These are phyloP conservation scores for Argyresthia albistria DNA, from an alignment of 2,888 invertebrate species.

Conservation along the genomic window DNA sequence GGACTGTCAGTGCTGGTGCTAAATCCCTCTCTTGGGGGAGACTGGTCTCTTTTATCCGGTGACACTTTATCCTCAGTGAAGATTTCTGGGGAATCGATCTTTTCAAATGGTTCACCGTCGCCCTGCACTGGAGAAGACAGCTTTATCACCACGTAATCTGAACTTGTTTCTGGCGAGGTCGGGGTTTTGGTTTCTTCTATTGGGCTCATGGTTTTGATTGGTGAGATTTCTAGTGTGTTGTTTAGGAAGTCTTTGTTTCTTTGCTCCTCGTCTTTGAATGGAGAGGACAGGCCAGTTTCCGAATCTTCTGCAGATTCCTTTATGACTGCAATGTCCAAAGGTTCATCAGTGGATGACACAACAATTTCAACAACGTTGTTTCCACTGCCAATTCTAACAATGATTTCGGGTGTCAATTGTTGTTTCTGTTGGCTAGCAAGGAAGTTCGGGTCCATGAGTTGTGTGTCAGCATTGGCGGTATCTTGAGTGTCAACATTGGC, in stretches of 20 bases:
- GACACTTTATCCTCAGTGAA: constrained; percentile 60
- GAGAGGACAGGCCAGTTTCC: constrained; percentile 31
- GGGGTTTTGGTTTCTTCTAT: constrained; percentile 31
- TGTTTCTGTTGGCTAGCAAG: neutral
- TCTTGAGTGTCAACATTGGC: constrained; percentile 26
- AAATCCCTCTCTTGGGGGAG: constrained; percentile 45
- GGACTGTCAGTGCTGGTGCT: constrained; percentile 35
- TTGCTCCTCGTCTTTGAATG: constrained; percentile 41
- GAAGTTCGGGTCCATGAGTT: constrained; percentile 26
- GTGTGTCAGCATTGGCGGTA: constrained; percentile 48
- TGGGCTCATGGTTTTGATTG: constrained; percentile 63
- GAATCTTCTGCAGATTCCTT: constrained; percentile 16
- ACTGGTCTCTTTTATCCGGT: constrained; percentile 47
- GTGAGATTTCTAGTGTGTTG: constrained; percentile 74
- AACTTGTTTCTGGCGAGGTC: constrained; percentile 42
- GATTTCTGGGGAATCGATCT: constrained; percentile 51
- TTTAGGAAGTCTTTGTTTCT: constrained; percentile 69
- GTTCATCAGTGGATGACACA: neutral
- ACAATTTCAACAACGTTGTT: neutral
- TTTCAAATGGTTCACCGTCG: constrained; percentile 52
- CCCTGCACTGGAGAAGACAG: constrained; percentile 46
- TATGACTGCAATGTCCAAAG: neutral
- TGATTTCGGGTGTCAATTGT: neutral
- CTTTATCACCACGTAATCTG: constrained; percentile 49
- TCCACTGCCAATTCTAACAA: neutral